A percentile compares a stretch with the other conserved stretches of the same genome.
phyloP scores from a whole-genome alignment of 2,888 invertebrate genomes.

The Nephrotoma guestfalica region DNA sequence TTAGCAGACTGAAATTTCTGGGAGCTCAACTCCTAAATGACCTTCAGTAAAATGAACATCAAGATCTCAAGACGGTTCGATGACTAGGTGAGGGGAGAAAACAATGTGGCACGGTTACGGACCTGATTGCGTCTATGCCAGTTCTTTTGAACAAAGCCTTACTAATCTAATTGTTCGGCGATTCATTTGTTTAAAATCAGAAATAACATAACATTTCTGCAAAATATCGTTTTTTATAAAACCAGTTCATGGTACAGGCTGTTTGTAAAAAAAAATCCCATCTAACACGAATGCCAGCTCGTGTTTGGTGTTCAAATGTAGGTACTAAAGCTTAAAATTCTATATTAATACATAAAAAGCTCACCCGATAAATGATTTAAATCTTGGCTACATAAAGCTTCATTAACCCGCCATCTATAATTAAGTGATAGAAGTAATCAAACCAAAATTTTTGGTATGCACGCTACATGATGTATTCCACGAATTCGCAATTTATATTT shows the following conservation, averaged over 20 bases:
- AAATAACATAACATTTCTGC: too few relatives aligned
- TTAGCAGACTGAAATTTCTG: too few relatives aligned
- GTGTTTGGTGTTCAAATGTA: not conserved
- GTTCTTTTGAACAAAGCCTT: too few relatives aligned
- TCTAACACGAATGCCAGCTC: not conserved
- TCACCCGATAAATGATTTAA: not conserved
- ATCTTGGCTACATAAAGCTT: not conserved
- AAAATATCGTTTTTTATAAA: not conserved
- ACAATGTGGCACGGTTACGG: too few relatives aligned
- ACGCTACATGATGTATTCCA: not conserved
- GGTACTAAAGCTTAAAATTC: not conserved
- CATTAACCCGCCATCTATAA: not conserved
- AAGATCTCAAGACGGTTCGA: too few relatives aligned
- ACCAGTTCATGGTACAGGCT: not conserved
- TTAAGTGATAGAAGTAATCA: not conserved
- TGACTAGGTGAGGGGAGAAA: too few relatives aligned
- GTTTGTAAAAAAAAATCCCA: not conserved
- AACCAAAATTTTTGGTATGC: not conserved
- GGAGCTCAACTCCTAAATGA: too few relatives aligned
- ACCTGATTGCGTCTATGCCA: too few relatives aligned
- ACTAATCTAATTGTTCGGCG: too few relatives aligned
- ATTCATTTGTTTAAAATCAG: too few relatives aligned
- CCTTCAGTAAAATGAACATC: too few relatives aligned
- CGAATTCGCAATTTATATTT: not conserved
- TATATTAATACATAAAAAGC: not conserved